These are phyloP conservation scores for Pachypeltis micranthus DNA, from an alignment of 1,140 invertebrate genomes.

Conservation along the genomic window DNA sequence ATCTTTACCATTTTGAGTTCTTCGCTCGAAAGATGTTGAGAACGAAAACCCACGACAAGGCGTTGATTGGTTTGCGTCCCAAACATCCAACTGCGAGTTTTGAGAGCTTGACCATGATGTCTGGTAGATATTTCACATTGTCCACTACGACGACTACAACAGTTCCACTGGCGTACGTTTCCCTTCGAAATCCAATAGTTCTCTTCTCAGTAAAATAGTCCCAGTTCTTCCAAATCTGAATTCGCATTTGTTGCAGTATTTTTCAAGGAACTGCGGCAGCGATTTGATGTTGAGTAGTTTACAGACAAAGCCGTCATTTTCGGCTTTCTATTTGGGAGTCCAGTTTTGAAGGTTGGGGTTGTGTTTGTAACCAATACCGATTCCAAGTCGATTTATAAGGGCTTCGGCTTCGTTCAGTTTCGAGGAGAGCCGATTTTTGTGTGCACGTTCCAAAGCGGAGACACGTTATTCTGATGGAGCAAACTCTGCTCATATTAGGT, in stretches of 20 bases:
- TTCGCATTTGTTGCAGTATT: conserved; percentile 96
- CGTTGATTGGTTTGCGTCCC: too few relatives aligned
- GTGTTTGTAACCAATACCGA: conserved; percentile 45
- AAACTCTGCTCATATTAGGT: conserved; percentile 45
- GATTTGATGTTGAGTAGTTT: conserved; percentile 45
- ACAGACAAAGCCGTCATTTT: conserved; percentile 42
- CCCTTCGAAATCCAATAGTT: conserved; percentile 78
- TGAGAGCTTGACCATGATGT: too few relatives aligned
- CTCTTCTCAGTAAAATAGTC: conserved; percentile 51
- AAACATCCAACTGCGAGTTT: too few relatives aligned
- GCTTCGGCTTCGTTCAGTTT: conserved; percentile 53
- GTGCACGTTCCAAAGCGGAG: conserved; percentile 58
- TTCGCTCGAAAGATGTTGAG: too few relatives aligned
- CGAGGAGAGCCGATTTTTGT: too few relatives aligned
- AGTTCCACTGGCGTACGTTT: conserved; percentile 72
- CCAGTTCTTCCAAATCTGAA: conserved; percentile 88
- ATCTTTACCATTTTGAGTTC: too few relatives aligned
- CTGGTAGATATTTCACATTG: conserved; percentile 62
- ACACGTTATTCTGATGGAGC: conserved; percentile 54
- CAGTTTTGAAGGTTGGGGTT: conserved; percentile 43
- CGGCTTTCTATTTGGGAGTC: conserved; percentile 43
- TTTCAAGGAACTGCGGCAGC: conserved; percentile 40
- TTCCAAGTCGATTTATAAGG: conserved; percentile 48
- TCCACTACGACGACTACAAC: conserved; percentile 67
- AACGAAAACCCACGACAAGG: too few relatives aligned